Evolutionary conservation across 2,888 invertebrate species (phyloP), one percentile per base, ranked within the genome.

Genomic region (Nomada fabriciana): DNA sequence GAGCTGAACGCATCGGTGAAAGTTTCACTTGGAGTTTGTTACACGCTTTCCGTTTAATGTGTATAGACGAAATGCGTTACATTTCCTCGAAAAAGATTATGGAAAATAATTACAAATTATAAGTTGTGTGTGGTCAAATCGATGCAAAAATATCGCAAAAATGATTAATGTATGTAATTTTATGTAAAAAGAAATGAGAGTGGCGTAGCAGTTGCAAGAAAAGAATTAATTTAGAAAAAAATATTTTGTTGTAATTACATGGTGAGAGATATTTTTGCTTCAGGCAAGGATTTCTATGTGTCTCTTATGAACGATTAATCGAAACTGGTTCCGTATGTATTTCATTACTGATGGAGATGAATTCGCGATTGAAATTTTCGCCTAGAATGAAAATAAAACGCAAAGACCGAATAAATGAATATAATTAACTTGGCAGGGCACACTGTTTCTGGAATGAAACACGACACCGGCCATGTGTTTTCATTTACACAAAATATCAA

Each of bases 1-100:
- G 63, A 43, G 13, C 36, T 10, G 43, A 15, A 1, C 25, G 11
- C 18, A 13, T 36, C 57, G 80, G 80, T 80, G 80, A 80, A 80
- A 80, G 80, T 80, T 42, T 53, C 7, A 9, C 13, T 20, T n/a
- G 7, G 15, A 4, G 29, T 23, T 71, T 53, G 60, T 65, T 47
- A 55, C 18, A 11, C 3, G 18, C 53, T 36, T 47, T 47, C 20
- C 18, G 23, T 65, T 60, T 18, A 2, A 43, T 23, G n/a, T 42
- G 23, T 11, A 13, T 50, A 23, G 9, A 18, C 20, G 36, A 42
- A 69, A 42, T 61, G 47, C 67, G 36, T 29, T 15, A 7, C 43
- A 61, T 36, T 75, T 75, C 74, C 57, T 63, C 18, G 68, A 43
- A 65, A 65, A 50, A 7, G 11, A 53, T 47, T n/a, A 36, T 68